A percentile compares a stretch with the other conserved stretches of the same genome.
Evolutionary conservation across 2,888 invertebrate species (phyloP).

Genomic region (Eilema depressum): DNA sequence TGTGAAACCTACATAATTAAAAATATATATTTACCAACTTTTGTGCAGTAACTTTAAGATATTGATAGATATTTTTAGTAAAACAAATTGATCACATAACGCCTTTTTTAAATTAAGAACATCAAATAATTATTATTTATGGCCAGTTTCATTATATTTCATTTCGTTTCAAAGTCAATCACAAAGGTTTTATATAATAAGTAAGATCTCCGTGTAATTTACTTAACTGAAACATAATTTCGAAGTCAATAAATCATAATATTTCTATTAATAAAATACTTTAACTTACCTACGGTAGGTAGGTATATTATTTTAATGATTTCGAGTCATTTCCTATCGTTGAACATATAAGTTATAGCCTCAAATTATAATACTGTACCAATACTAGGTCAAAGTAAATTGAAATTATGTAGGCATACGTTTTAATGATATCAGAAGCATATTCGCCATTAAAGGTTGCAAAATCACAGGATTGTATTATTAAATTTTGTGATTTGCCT

Average conservation of each 20-base stretch:
- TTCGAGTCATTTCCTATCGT: constrained; percentile 11
- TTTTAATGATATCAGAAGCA: constrained; percentile 29
- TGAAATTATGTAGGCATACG: constrained; percentile 1
- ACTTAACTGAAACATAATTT: not conserved
- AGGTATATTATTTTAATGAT: not conserved
- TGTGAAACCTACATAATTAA: no score
- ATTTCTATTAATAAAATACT: constrained; percentile 12
- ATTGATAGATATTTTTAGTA: no score
- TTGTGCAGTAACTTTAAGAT: no score
- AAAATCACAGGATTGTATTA: not conserved
- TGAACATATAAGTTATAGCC: not conserved
- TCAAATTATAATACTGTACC: not conserved
- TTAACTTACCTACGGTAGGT: no score
- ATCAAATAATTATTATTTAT: not conserved
- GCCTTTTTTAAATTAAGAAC: constrained; percentile 3
- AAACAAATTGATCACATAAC: no score
- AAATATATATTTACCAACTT: no score
- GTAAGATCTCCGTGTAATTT: not conserved
- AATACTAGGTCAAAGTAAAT: constrained; percentile 5
- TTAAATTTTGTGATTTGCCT: not conserved
- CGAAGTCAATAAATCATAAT: not conserved
- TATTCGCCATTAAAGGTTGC: constrained; percentile 23
- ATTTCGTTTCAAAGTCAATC: not conserved
- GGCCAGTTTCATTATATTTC: not conserved
- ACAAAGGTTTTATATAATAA: not conserved